Percentiles rank a stretch among this genome's conserved stretches.
Conservation (phyloP, 2,797 vertebrate genomes). For the Scolopax rusticola region DNA sequence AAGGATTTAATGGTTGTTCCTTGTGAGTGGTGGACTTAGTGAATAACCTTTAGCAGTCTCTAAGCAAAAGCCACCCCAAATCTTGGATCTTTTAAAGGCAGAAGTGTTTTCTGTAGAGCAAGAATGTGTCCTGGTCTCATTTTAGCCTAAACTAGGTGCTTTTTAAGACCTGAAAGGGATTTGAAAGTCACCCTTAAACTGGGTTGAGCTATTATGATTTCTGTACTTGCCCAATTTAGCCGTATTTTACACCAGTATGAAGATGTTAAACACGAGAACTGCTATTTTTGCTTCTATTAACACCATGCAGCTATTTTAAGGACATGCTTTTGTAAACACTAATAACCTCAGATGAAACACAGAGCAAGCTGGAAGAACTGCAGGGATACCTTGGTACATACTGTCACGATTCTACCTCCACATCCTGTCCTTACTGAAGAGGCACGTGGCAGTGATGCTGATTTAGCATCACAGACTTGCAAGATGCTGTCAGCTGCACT, state of each 20-base stretch:
- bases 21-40: neutral
- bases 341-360: slow-evolving; percentile 38
- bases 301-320: slow-evolving; percentile 45
- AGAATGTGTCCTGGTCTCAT: neutral
- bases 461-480: slow-evolving; percentile 23
- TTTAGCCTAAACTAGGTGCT: neutral
- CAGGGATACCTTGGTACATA: slow-evolving; percentile 18
- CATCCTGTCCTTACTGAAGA: neutral
- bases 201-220: slow-evolving; percentile 13
- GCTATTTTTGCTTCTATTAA: slow-evolving; percentile 49
- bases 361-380: slow-evolving; percentile 2
- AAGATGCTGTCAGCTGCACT: slow-evolving; percentile 15
- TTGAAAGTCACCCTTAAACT: slow-evolving; percentile 35
- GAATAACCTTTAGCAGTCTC: neutral
- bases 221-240: neutral
- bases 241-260: neutral
- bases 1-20: neutral
- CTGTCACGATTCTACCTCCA: slow-evolving; percentile 53
- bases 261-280: neutral
- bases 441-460: slow-evolving; percentile 29
- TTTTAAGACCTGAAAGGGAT: neutral
- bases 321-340: slow-evolving; percentile 37
- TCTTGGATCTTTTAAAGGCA: neutral
- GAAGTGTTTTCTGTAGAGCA: neutral
- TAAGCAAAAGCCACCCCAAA: neutral